Evolutionary conservation across 1,140 invertebrate genomes (phyloP).

Genomic region (Grapholita molesta): DNA sequence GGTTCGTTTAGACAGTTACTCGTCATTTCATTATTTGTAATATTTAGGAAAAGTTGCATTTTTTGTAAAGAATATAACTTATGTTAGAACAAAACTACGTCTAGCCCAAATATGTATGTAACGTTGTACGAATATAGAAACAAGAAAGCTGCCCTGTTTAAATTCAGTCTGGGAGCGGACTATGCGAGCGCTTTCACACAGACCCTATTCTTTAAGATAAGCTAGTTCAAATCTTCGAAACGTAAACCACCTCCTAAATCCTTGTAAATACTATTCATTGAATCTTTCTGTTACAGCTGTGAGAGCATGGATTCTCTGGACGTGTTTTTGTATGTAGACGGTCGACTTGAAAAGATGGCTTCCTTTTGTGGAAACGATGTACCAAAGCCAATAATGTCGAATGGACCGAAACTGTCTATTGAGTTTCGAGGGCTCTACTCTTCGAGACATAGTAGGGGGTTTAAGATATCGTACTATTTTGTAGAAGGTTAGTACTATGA

Average conservation of each 20-base stretch:
- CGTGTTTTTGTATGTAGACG: conserved; percentile 88
- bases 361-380: conserved; percentile 88
- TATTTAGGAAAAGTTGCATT: too few relatives aligned
- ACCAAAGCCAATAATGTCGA: conserved; percentile 93
- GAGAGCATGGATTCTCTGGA: conserved; percentile 87
- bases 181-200: neutral
- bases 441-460: conserved; percentile 86
- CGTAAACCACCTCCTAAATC: conserved; percentile 4
- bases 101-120: neutral
- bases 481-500: conserved; percentile 87
- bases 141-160: neutral
- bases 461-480: conserved; percentile 92
- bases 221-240: conserved; percentile 1
- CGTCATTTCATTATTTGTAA: too few relatives aligned
- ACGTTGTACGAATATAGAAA: neutral
- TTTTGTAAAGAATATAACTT: too few relatives aligned
- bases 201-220: conserved; percentile 11
- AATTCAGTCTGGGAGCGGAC: neutral
- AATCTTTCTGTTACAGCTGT: conserved; percentile 81
- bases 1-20: too few relatives aligned
- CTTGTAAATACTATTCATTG: conserved; percentile 19
- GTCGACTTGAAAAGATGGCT: conserved; percentile 88
- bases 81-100: neutral
- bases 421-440: conserved; percentile 87
- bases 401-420: conserved; percentile 87